A percentile compares a stretch with the other conserved stretches of the same genome.
Evolutionary conservation across 1,140 invertebrate genomes (phyloP).

Genomic region (Drosophila pachea): DNA sequence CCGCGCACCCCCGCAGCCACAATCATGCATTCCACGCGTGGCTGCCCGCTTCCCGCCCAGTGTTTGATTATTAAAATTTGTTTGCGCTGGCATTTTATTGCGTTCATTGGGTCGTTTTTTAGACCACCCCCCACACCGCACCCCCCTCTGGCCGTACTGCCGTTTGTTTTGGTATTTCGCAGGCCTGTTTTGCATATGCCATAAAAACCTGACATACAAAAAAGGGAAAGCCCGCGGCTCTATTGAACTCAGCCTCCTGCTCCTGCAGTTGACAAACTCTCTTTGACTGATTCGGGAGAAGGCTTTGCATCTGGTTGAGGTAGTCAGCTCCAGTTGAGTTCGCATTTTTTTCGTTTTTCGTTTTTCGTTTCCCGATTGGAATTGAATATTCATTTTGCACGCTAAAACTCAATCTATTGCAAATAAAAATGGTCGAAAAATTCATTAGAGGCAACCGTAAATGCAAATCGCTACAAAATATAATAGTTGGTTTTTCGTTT

Average conservation of each 20-base stretch:
- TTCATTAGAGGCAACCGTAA: neutral
- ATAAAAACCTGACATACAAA: constrained; percentile 38
- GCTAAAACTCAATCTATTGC: constrained; percentile 5
- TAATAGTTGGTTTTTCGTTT: too few species aligned
- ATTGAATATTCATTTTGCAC: constrained; percentile 14
- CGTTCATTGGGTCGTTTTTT: constrained; percentile 64
- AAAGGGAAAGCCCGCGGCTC: constrained; percentile 38
- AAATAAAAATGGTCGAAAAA: neutral
- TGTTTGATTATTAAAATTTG: constrained; percentile 74
- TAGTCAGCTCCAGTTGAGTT: neutral
- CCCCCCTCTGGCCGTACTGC: too few species aligned
- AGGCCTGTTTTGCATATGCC: constrained; percentile 34
- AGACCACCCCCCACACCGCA: constrained; percentile 13
- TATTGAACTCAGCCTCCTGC: constrained; percentile 12
- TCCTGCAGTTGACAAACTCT: constrained; percentile 38
- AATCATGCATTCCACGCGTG: constrained; percentile 63
- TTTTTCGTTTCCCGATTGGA: neutral
- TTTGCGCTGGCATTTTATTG: constrained; percentile 68
- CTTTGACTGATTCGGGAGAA: constrained; percentile 34
- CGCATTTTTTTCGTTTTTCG: too few species aligned
- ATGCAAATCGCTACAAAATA: neutral
- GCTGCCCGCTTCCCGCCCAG: constrained; percentile 47
- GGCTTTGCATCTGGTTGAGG: constrained; percentile 6
- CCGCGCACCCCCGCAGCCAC: neutral
- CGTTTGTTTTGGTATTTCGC: constrained; percentile 34